Conservation (phyloP, 2,113 vertebrate genomes). For the Rhipidura dahli region DNA sequence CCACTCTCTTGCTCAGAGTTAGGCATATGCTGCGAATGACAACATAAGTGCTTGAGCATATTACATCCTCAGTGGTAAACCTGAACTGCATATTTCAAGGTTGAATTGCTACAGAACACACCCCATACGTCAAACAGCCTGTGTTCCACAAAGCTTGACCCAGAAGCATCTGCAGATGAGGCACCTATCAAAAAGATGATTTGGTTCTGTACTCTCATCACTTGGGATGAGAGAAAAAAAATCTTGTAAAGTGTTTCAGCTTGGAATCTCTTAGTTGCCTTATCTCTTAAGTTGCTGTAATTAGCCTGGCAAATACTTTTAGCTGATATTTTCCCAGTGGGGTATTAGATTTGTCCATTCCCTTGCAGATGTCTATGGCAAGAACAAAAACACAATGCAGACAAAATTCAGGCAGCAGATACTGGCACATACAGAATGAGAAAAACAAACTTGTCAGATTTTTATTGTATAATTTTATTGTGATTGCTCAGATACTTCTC, state of each 20-base stretch:
- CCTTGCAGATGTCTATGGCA: not conserved
- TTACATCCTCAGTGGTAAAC: not conserved
- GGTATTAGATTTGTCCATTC: not conserved
- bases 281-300: not conserved
- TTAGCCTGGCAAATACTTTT: not conserved
- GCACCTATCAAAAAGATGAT: not conserved
- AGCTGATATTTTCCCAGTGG: not conserved
- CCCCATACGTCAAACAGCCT: not conserved
- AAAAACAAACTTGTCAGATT: not conserved
- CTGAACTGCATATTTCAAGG: not conserved
- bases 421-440: not conserved
- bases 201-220: not conserved
- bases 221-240: not conserved
- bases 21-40: not conserved
- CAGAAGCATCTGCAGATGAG: not conserved
- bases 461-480: not conserved
- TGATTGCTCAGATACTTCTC: not conserved
- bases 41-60: not conserved
- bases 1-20: not conserved
- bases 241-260: not conserved
- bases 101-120: not conserved
- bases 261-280: not conserved
- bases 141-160: not conserved
- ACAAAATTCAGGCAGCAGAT: not conserved
- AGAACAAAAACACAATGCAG: accelerated